Evolutionary conservation across 2,797 vertebrate species (phyloP).

Genomic region (Hippocampus kuda): DNA sequence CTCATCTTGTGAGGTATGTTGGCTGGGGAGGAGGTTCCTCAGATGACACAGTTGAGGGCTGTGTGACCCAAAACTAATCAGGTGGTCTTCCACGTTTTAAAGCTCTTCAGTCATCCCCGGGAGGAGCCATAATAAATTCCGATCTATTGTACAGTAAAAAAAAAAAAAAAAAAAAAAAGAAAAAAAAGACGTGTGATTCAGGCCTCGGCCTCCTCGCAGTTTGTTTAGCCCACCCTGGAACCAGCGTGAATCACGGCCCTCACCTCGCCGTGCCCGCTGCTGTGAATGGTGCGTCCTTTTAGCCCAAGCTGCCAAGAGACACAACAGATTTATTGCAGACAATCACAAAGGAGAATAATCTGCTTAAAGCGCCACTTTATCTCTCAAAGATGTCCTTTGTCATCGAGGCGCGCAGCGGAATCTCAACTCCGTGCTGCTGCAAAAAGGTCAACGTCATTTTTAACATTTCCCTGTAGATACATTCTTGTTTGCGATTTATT

Average conservation of each 20-base stretch:
- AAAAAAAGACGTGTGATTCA: conserved; percentile 14
- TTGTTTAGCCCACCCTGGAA: conserved; percentile 22
- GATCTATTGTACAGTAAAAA: conserved; percentile 7
- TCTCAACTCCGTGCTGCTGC: conserved; percentile 17
- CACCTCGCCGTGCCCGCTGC: conserved; percentile 17
- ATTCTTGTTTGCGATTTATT: conserved; percentile 21
- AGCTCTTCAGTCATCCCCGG: background rate
- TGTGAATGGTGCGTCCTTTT: conserved; percentile 54
- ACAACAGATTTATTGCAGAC: conserved; percentile 49
- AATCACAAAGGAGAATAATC: conserved; percentile 47
- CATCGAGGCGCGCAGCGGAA: conserved; percentile 16
- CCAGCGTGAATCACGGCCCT: conserved; percentile 28
- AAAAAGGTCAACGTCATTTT: conserved; percentile 48
- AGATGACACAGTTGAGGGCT: conserved; percentile 28
- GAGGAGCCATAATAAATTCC: background rate
- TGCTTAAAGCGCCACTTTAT: conserved; percentile 37
- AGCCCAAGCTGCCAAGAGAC: conserved; percentile 25
- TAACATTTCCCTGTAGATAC: conserved; percentile 30
- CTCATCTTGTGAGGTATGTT: conserved; percentile 32
- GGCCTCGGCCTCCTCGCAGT: conserved; percentile 27
- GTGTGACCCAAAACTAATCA: conserved; percentile 3
- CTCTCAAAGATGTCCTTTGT: conserved; percentile 39
- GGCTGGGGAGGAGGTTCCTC: conserved; percentile 24
- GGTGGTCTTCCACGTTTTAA: conserved; percentile 3
- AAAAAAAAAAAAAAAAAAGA: conserved; percentile 7